Evolutionary conservation across 2,113 vertebrate species (phyloP), one percentile per base, ranked within the genome.

Genomic region (Neopipo cinnamomea): DNA sequence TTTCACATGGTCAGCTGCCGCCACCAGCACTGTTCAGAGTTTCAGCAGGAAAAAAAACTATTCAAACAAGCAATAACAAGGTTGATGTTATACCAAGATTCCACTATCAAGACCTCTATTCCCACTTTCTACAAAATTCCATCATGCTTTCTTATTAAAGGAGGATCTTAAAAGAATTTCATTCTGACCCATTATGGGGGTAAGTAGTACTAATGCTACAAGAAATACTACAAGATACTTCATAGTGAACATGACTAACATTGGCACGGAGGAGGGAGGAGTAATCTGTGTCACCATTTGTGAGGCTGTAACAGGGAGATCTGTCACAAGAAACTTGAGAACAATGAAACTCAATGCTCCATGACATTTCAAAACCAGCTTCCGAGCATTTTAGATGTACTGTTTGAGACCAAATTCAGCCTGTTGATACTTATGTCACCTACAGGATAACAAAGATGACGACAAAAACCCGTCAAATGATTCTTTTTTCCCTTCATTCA

Each of bases 181-280:
- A 49, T 58, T 74, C 46, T 41, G 55, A 77, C 17, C 53, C 37
- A 22, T 33, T 20, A 9, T 7, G 28, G 23, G 17, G n/a, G 30
- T 46, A 88, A n/a, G 79, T 41, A 65, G 39, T 19, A 52, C 20
- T 67, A 72, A 71, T 9, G 46, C 12, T 24, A 62, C 37, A 71
- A 19, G 33, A 94, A 84, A 67, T 28, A 33, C n/a, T 44, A 23
- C 14, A 39, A 89, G 37, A 27, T 19, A 33, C 4, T 9, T 63
- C 17, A 33, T 3, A 33, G 6, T 15, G 39, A 21, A 67, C 41
- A 37, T 20, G 19, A 61, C 13, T 61, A 46, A 88, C 4, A 1
- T 6, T 14, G 8, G 30, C 5, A 59, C 0, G 1, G n/a, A 33
- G 24, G 20, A 20, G 4, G 46, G 35, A 72, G 27, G 22, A 72